Percentiles rank a stretch among this genome's conserved stretches.
phyloP scores from a whole-genome alignment of 2,888 invertebrate genomes.

The Euplexia lucipara region DNA sequence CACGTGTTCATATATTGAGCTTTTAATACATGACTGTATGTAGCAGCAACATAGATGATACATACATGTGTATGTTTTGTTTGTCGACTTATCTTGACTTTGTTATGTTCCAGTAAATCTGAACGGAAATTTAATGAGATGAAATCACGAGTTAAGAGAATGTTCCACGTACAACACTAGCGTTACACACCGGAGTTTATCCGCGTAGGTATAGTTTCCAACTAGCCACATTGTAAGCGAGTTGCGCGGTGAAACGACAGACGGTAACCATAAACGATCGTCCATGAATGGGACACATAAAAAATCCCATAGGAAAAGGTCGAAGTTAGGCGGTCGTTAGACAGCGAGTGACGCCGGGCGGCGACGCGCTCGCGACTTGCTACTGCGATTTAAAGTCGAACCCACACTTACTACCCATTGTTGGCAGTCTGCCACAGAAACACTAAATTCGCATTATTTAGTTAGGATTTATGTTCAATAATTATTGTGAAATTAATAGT shows the following conservation, averaged over 20 bases:
- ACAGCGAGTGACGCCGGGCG: background rate
- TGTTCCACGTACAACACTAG: background rate
- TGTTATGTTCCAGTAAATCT: background rate
- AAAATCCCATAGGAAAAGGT: conserved; percentile 39
- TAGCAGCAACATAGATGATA: background rate
- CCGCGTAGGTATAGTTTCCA: conserved; percentile 18
- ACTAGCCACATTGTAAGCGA: conserved; percentile 25
- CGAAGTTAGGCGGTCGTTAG: conserved; percentile 39
- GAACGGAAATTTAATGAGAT: conserved; percentile 7
- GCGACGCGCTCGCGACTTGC: conserved; percentile 5
- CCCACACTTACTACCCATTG: conserved; percentile 14
- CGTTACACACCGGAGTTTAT: background rate
- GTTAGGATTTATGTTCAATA: conserved; percentile 55
- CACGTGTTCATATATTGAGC: background rate
- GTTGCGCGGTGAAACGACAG: conserved; percentile 25
- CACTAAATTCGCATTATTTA: conserved; percentile 47
- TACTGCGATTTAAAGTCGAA: conserved; percentile 23
- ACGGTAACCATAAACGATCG: conserved; percentile 36
- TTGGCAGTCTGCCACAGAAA: conserved; percentile 38
- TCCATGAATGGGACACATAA: conserved; percentile 30
- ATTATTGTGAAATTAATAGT: conserved; percentile 40
- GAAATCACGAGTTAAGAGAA: background rate
- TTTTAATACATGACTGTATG: background rate
- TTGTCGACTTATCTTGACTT: background rate
- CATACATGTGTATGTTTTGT: too few relatives aligned